Evolutionary conservation across 2,888 invertebrate genomes (phyloP).

Genomic region (Azorinus chamasolen): DNA sequence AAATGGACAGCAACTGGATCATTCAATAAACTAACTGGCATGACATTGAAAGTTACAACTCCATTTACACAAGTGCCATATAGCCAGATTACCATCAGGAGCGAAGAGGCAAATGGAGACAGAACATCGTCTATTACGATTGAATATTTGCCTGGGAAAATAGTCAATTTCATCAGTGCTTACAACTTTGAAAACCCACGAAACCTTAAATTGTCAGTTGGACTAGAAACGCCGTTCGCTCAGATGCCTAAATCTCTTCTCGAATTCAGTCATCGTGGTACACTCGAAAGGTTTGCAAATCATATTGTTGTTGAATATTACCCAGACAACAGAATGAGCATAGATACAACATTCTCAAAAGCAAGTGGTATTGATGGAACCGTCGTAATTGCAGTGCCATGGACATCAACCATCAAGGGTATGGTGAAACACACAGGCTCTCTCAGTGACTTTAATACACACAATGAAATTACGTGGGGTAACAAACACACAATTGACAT

Average conservation of each 20-base stretch:
- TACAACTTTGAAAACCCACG: constrained; percentile 14
- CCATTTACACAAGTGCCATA: constrained; percentile 22
- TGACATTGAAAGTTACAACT: constrained; percentile 38
- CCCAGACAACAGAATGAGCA: constrained; percentile 20
- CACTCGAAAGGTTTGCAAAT: constrained; percentile 22
- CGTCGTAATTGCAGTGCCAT: constrained; percentile 26
- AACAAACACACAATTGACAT: constrained; percentile 25
- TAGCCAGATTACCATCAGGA: constrained; percentile 24
- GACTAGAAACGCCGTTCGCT: constrained; percentile 44
- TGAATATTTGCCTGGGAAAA: constrained; percentile 47
- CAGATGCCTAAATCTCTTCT: constrained; percentile 22
- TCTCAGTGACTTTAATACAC: constrained; percentile 23
- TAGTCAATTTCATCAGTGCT: constrained; percentile 14
- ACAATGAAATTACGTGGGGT: constrained; percentile 29
- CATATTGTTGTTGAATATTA: constrained; percentile 39
- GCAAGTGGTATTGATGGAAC: constrained; percentile 27
- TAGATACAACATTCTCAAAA: constrained; percentile 26
- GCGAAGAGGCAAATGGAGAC: constrained; percentile 8
- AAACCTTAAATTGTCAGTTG: constrained; percentile 25
- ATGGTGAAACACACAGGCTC: constrained; percentile 27
- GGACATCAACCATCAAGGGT: constrained; percentile 23
- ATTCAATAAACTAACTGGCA: constrained; percentile 27
- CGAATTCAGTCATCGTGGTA: constrained; percentile 31
- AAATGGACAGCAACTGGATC: constrained; percentile 27
- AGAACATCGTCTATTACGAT: constrained; percentile 25